Evolutionary conservation across 2,888 invertebrate genomes (phyloP).

Genomic region (Anagyrus pseudococci): DNA sequence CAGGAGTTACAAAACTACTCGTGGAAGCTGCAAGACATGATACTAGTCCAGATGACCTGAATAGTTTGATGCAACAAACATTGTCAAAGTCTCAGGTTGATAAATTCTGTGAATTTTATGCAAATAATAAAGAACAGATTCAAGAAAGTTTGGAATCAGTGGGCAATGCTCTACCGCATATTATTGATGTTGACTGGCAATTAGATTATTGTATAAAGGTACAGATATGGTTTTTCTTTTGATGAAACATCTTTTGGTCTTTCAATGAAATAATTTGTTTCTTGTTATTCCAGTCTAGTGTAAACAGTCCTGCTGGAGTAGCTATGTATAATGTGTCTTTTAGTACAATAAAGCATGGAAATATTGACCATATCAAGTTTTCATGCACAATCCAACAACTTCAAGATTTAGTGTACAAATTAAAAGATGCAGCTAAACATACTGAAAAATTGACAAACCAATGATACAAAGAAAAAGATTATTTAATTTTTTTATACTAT

Average conservation of each 20-base stretch:
- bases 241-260: background rate
- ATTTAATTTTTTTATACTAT: conserved; percentile 3
- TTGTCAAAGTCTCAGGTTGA: conserved; percentile 47
- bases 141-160: conserved; percentile 49
- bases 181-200: conserved; percentile 58
- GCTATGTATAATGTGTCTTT: conserved; percentile 50
- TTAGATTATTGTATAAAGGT: conserved; percentile 60
- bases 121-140: conserved; percentile 46
- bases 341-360: conserved; percentile 47
- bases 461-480: conserved; percentile 22
- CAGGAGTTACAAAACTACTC: conserved; percentile 50
- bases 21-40: conserved; percentile 53
- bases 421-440: conserved; percentile 71
- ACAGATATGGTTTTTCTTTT: conserved; percentile 35
- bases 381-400: conserved; percentile 70
- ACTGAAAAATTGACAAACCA: conserved; percentile 64
- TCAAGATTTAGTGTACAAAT: conserved; percentile 72
- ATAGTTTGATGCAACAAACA: conserved; percentile 43
- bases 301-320: conserved; percentile 44
- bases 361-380: conserved; percentile 65
- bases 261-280: background rate
- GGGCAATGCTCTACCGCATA: conserved; percentile 53
- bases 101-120: conserved; percentile 50
- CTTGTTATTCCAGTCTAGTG: conserved; percentile 46
- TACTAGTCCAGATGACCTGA: conserved; percentile 48